Conservation (phyloP, 2,113 vertebrate species). For the Tyrannus savana region DNA sequence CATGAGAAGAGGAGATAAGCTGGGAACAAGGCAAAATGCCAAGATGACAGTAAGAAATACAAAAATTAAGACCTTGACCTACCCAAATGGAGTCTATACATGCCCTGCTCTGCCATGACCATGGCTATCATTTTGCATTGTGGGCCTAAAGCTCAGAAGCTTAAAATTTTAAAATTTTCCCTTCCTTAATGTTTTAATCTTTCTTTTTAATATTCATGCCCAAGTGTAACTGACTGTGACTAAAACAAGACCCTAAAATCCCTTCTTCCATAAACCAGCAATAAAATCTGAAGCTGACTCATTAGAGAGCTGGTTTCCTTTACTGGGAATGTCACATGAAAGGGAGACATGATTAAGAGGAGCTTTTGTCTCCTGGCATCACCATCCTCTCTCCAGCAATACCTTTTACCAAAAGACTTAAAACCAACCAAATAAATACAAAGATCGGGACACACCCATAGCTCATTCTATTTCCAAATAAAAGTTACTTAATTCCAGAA, state of each 20-base stretch:
- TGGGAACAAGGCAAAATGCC: not conserved
- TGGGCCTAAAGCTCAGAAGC: not conserved
- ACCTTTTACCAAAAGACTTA: conserved; percentile 9
- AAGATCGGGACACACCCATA: not conserved
- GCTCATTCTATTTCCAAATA: conserved; percentile 19
- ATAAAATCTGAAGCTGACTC: not conserved
- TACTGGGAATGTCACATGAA: conserved; percentile 2
- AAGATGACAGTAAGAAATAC: not conserved
- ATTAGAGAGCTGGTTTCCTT: not conserved
- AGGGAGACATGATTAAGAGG: not conserved
- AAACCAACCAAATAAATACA: not conserved
- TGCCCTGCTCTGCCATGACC: not conserved
- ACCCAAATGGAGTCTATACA: not conserved
- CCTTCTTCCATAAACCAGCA: not conserved
- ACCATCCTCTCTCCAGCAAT: not conserved
- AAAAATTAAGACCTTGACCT: not conserved
- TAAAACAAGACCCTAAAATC: not conserved
- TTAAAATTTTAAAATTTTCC: not conserved
- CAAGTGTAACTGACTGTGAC: conserved; percentile 2
- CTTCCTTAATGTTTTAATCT: conserved; percentile 3
- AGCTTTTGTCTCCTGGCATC: conserved; percentile 29
- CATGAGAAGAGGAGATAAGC: not conserved
- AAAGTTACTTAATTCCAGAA: conserved; percentile 28
- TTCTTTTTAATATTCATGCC: conserved; percentile 3
- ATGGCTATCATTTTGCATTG: not conserved